Conservation (phyloP, 2,888 invertebrate genomes). For the Lissocephala sabroskyi region DNA sequence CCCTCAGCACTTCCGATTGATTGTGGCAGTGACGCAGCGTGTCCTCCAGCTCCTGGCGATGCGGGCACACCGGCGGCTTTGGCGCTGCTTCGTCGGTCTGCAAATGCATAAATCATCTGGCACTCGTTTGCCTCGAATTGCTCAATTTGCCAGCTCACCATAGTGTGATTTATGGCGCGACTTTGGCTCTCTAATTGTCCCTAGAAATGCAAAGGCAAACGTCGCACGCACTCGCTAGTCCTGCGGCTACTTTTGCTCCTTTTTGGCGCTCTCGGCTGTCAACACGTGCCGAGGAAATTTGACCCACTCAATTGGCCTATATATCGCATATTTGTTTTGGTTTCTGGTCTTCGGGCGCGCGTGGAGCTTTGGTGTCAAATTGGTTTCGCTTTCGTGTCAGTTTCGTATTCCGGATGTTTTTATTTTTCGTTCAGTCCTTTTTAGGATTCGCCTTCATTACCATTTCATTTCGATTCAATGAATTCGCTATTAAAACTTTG, state of each 20-base stretch:
- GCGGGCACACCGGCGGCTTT: constrained; percentile 58
- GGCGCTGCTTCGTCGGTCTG: constrained; percentile 37
- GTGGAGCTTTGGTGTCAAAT: constrained; percentile 13
- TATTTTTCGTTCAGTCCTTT: too few relatives aligned
- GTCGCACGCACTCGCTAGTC: too few relatives aligned
- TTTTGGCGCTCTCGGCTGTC: too few relatives aligned
- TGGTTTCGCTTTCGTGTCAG: constrained; percentile 31
- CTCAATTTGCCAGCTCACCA: too few relatives aligned
- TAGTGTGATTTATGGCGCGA: too few relatives aligned
- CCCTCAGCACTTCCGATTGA: constrained; percentile 36
- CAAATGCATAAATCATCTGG: constrained; percentile 7
- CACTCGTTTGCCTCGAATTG: too few relatives aligned
- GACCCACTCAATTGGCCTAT: too few relatives aligned
- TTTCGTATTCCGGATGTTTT: constrained; percentile 19
- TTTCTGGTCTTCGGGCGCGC: constrained; percentile 13
- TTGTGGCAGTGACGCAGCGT: constrained; percentile 50
- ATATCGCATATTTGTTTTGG: too few relatives aligned
- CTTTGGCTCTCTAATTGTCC: too few relatives aligned
- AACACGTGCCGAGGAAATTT: too few relatives aligned
- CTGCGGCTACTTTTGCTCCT: too few relatives aligned
- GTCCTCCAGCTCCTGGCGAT: constrained; percentile 43
- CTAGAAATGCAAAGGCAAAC: too few relatives aligned
- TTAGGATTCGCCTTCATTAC: constrained; percentile 62
- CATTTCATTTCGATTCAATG: constrained; percentile 60
- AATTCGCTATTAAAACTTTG: constrained; percentile 63